These are phyloP conservation scores for Maniola jurtina DNA, from an alignment of 1,140 invertebrate species.

Conservation along the genomic window DNA sequence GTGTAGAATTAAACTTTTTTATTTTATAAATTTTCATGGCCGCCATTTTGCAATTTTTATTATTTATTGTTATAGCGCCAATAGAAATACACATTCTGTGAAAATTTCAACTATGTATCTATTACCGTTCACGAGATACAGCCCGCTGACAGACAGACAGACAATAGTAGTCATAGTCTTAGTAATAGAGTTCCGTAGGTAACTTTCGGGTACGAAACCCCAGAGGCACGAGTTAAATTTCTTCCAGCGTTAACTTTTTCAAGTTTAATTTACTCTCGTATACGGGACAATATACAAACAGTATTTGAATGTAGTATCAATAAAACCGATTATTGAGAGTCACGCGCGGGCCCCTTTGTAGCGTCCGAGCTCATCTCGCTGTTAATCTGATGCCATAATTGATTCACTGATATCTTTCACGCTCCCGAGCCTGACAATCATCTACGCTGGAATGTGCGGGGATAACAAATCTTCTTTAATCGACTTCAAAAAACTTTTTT, in stretches of 20 bases:
- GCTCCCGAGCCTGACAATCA: conserved; percentile 12
- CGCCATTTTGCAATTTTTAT: too few relatives aligned
- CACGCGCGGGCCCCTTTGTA: conserved; percentile 54
- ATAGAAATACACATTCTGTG: too few relatives aligned
- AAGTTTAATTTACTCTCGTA: conserved; percentile 12
- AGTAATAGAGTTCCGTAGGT: too few relatives aligned
- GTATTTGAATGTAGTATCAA: conserved; percentile 26
- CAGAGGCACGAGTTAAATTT: not conserved
- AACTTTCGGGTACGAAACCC: too few relatives aligned
- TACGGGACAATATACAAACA: conserved; percentile 11
- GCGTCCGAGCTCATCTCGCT: conserved; percentile 49
- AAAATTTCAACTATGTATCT: too few relatives aligned
- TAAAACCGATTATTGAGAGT: conserved; percentile 51
- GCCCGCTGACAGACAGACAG: too few relatives aligned
- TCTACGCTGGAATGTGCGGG: not conserved
- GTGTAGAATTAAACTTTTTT: too few relatives aligned
- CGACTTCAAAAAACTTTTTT: not conserved
- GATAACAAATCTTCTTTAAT: conserved; percentile 1
- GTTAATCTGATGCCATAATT: conserved; percentile 63
- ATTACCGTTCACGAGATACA: too few relatives aligned
- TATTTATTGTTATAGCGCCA: too few relatives aligned
- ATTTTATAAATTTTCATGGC: too few relatives aligned
- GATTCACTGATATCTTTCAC: conserved; percentile 54
- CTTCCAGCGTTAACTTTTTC: not conserved
- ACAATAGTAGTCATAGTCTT: too few relatives aligned